These are phyloP conservation scores for Diadema setosum DNA, from an alignment of 35 echinoderm and acorn worm genomes.

Conservation along the genomic window DNA sequence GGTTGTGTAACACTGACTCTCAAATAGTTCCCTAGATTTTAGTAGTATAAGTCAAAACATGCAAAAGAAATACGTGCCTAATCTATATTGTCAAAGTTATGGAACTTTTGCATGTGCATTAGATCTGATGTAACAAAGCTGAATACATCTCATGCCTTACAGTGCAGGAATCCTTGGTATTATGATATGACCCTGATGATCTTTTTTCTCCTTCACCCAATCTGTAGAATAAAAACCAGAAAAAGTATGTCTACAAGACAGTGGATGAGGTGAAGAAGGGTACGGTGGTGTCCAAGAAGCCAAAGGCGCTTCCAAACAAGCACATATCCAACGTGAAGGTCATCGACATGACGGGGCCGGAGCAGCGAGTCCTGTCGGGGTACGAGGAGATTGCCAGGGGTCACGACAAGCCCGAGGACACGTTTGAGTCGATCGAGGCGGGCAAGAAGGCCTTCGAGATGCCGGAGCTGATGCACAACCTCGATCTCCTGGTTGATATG, in stretches of 20 bases:
- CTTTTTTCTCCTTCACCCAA: too few relatives aligned
- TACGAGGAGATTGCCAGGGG: conserved; percentile 69
- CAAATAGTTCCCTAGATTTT: too few relatives aligned
- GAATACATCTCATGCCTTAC: too few relatives aligned
- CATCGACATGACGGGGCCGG: conserved; percentile 93
- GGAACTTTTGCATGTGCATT: too few relatives aligned
- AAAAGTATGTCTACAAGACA: conserved; percentile 84
- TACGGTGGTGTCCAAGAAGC: conserved; percentile 35
- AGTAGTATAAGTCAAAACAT: too few relatives aligned
- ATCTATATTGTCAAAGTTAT: too few relatives aligned
- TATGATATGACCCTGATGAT: too few relatives aligned
- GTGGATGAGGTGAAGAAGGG: conserved; percentile 74
- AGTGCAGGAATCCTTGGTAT: too few relatives aligned
- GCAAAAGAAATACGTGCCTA: too few relatives aligned
- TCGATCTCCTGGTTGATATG: conserved; percentile 90
- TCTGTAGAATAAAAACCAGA: conserved; percentile 59
- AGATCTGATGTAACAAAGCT: too few relatives aligned
- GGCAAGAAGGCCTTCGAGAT: conserved; percentile 77
- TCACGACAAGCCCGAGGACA: conserved; percentile 64
- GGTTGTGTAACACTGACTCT: too few relatives aligned
- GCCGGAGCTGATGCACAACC: conserved; percentile 91
- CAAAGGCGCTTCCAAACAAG: background rate
- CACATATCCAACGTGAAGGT: conserved; percentile 78
- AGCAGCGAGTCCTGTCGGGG: conserved; percentile 77
- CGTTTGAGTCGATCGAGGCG: conserved; percentile 23